Conservation (phyloP, 2,797 vertebrate species). For the Distichodus sexfasciatus region DNA sequence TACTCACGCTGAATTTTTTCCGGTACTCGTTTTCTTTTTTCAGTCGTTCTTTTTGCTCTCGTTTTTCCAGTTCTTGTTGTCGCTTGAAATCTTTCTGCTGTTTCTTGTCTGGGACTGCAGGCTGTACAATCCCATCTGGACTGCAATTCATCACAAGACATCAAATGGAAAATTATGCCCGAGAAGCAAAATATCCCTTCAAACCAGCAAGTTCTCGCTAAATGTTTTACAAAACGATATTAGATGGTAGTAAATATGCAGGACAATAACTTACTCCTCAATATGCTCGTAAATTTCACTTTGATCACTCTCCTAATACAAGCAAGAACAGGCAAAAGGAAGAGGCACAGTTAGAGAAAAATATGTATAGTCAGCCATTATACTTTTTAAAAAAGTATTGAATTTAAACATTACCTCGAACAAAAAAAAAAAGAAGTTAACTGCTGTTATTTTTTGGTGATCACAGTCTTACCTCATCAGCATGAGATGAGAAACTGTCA, state of each 20-base stretch:
- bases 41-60: slow-evolving; percentile 58
- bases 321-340: background rate
- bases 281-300: slow-evolving; percentile 71
- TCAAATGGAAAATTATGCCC: background rate
- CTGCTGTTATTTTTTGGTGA: background rate
- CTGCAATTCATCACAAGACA: slow-evolving; percentile 35
- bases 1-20: slow-evolving; percentile 76
- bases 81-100: slow-evolving; percentile 58
- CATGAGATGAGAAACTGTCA: slow-evolving; percentile 56
- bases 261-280: slow-evolving; percentile 68
- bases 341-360: background rate
- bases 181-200: background rate
- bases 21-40: slow-evolving; percentile 64
- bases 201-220: background rate
- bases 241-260: background rate
- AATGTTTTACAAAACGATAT: background rate
- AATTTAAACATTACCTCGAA: background rate
- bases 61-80: slow-evolving; percentile 57
- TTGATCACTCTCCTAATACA: slow-evolving; percentile 63
- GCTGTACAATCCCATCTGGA: slow-evolving; percentile 15
- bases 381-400: no score
- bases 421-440: background rate
- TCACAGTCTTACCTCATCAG: slow-evolving; percentile 57
- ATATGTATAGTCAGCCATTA: no score
- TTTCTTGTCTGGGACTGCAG: slow-evolving; percentile 18